These are phyloP conservation scores for Melanerpes formicivorus DNA, from an alignment of 2,113 vertebrate genomes.

Conservation along the genomic window DNA sequence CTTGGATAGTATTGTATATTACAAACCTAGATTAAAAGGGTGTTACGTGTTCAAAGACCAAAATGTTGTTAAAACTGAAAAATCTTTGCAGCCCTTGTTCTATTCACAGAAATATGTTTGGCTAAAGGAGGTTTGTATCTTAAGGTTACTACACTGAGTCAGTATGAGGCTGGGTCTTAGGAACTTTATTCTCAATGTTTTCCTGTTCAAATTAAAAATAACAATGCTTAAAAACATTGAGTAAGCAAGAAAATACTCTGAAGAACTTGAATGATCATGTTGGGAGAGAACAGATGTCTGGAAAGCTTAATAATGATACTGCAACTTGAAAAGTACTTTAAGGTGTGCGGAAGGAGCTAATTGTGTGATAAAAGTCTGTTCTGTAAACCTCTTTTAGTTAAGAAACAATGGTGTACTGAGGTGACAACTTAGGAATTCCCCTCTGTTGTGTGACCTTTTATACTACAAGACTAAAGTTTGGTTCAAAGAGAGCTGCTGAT, in stretches of 20 bases:
- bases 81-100: neutral
- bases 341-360: neutral
- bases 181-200: neutral
- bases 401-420: neutral
- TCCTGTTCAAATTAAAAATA: neutral
- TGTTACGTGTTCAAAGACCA: neutral
- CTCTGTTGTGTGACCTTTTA: neutral
- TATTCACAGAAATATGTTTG: neutral
- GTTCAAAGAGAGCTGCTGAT: neutral
- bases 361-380: neutral
- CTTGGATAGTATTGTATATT: neutral
- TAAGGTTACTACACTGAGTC: neutral
- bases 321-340: neutral
- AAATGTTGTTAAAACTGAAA: neutral
- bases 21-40: neutral
- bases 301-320: neutral
- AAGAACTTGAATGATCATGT: neutral
- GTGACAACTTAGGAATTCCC: neutral
- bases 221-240: neutral
- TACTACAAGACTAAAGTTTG: neutral
- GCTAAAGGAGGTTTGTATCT: neutral
- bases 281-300: neutral
- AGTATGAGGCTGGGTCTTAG: neutral
- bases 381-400: neutral
- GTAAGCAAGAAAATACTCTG: neutral